A percentile compares a stretch with the other conserved stretches of the same genome.
These are phyloP conservation scores for Parauchenoglanis punctatus DNA, from an alignment of 2,797 vertebrate genomes.

Conservation along the genomic window DNA sequence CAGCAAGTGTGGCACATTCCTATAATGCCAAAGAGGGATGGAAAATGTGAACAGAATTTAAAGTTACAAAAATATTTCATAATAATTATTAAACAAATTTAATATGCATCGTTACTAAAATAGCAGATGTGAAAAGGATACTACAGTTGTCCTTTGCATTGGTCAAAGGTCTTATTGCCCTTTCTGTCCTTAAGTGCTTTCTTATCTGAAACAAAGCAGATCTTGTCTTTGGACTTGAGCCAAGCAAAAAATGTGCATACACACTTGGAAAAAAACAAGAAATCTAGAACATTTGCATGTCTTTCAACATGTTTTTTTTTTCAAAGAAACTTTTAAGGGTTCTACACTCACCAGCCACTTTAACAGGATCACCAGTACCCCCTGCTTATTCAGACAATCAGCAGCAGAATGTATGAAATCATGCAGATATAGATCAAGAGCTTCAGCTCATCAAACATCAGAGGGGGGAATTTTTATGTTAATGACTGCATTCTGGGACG, in stretches of 20 bases:
- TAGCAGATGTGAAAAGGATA: conserved; percentile 40
- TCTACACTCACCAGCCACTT: neutral
- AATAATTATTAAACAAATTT: neutral
- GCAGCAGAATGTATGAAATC: neutral
- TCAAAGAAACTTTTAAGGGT: neutral
- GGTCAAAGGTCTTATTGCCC: conserved; percentile 67
- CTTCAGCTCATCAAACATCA: neutral
- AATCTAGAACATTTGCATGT: neutral
- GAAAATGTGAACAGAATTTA: neutral
- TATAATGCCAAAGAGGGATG: conserved; percentile 52
- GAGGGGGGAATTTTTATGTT: too few species aligned
- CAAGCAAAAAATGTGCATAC: neutral
- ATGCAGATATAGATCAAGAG: neutral
- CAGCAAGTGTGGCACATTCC: conserved; percentile 35
- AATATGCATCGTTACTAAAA: conserved; percentile 51
- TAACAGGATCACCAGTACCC: neutral
- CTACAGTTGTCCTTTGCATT: conserved; percentile 7
- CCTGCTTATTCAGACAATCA: neutral
- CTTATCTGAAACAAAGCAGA: conserved; percentile 61
- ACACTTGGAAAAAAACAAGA: neutral
- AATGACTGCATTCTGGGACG: neutral
- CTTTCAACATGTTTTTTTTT: neutral
- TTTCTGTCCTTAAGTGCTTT: conserved; percentile 64
- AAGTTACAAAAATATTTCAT: neutral
- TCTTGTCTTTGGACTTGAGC: conserved; percentile 68